Percentiles rank a stretch among this genome's conserved stretches.
Evolutionary conservation across 2,797 vertebrate species (phyloP).

Genomic region (Labroides dimidiatus): DNA sequence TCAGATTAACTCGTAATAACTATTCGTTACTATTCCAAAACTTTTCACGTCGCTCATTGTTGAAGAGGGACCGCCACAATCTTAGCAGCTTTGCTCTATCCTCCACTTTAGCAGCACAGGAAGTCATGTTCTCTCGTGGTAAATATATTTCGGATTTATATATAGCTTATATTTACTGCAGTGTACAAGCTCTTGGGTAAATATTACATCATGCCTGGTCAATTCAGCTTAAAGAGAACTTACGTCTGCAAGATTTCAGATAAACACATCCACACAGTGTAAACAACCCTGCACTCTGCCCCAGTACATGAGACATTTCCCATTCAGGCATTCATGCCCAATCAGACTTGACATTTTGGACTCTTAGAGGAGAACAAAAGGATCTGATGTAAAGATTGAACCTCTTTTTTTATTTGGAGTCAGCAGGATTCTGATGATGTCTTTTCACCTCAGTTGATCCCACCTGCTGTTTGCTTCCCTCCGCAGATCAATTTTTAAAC

Average conservation of each 20-base stretch:
- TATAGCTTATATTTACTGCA: not conserved
- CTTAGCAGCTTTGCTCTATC: no score
- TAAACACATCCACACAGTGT: constrained; percentile 19
- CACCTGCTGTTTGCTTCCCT: constrained; percentile 36
- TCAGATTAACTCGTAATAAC: no score
- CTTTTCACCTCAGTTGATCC: constrained; percentile 42
- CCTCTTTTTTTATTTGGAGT: constrained; percentile 39
- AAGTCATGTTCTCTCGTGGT: not conserved
- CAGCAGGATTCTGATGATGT: constrained; percentile 26
- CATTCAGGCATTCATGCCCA: constrained; percentile 23
- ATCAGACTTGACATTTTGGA: constrained; percentile 28
- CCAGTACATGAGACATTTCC: constrained; percentile 14
- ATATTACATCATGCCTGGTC: not conserved
- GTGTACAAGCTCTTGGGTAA: not conserved
- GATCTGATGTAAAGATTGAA: constrained; percentile 31
- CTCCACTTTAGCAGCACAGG: not conserved
- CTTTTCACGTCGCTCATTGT: no score
- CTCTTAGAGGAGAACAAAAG: constrained; percentile 26
- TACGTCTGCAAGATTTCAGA: constrained; percentile 12
- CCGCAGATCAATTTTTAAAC: constrained; percentile 55
- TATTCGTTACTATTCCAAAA: no score
- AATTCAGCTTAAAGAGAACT: not conserved
- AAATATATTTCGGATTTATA: not conserved
- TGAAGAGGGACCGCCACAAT: no score
- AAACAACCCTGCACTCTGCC: constrained; percentile 24